These are phyloP conservation scores for Buphagus erythrorhynchus DNA, from an alignment of 2,797 vertebrate species.

Conservation along the genomic window DNA sequence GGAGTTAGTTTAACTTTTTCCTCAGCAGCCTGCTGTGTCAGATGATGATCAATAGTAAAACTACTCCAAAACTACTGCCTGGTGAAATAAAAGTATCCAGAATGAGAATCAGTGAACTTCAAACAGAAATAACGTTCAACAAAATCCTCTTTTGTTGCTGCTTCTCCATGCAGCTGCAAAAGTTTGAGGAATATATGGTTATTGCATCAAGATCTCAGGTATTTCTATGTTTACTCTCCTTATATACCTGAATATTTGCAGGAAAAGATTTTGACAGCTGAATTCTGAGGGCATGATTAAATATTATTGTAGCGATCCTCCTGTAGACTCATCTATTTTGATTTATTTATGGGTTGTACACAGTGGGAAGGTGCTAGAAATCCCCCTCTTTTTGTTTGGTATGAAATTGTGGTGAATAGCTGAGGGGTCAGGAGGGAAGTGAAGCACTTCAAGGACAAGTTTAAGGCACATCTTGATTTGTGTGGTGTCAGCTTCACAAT, in stretches of 20 bases:
- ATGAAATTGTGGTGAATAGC: not conserved
- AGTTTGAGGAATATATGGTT: not conserved
- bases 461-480: slow-evolving; percentile 30
- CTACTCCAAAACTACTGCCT: not conserved
- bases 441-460: not conserved
- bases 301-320: not conserved
- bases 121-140: not conserved
- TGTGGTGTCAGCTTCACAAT: not conserved
- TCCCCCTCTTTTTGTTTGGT: not conserved
- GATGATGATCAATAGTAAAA: slow-evolving; percentile 10
- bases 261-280: not conserved
- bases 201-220: not conserved
- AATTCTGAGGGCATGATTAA: not conserved
- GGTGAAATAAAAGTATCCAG: not conserved
- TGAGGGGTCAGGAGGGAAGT: not conserved
- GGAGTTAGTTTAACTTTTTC: not conserved
- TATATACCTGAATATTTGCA: not conserved
- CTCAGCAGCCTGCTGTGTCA: not conserved
- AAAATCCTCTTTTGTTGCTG: not conserved
- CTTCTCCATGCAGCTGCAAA: not conserved
- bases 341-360: not conserved
- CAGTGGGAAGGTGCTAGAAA: not conserved
- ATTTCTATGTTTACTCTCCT: not conserved
- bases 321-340: not conserved
- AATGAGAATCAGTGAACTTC: not conserved